Evolutionary conservation across 1,140 invertebrate genomes (phyloP).

Genomic region (Zaprionus africanus): DNA sequence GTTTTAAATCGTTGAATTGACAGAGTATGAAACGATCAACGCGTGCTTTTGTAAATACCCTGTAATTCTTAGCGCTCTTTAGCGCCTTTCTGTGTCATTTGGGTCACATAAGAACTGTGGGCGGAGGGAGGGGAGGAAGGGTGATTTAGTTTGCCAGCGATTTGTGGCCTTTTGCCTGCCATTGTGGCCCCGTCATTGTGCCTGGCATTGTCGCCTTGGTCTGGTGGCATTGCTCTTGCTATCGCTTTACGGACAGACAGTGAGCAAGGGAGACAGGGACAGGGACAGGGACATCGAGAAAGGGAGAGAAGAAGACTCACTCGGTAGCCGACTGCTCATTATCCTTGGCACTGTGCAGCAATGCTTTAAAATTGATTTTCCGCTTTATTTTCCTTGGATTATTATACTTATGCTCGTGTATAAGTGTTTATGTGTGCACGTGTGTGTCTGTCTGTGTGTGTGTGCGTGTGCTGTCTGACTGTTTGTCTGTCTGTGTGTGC

Average conservation of each 20-base stretch:
- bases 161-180: constrained; percentile 38
- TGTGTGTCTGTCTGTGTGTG: constrained; percentile 19
- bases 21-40: no score
- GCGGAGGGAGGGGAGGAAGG: no score
- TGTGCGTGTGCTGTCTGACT: constrained; percentile 1
- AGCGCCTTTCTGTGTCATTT: neutral
- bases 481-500: constrained; percentile 19
- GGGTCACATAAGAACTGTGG: no score
- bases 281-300: no score
- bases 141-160: constrained; percentile 17
- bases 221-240: constrained; percentile 24
- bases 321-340: constrained; percentile 57
- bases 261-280: neutral
- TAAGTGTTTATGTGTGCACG: constrained; percentile 10
- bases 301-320: neutral
- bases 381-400: constrained; percentile 58
- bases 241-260: neutral
- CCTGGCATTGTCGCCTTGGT: constrained; percentile 32
- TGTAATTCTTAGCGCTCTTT: neutral
- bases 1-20: neutral
- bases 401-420: constrained; percentile 37
- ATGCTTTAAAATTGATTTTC: constrained; percentile 77
- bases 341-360: constrained; percentile 63
- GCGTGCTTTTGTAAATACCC: neutral
- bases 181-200: constrained; percentile 21